These are phyloP conservation scores for Phyllotis vaccarum DNA, from an alignment of 2,797 vertebrate species.

Conservation along the genomic window DNA sequence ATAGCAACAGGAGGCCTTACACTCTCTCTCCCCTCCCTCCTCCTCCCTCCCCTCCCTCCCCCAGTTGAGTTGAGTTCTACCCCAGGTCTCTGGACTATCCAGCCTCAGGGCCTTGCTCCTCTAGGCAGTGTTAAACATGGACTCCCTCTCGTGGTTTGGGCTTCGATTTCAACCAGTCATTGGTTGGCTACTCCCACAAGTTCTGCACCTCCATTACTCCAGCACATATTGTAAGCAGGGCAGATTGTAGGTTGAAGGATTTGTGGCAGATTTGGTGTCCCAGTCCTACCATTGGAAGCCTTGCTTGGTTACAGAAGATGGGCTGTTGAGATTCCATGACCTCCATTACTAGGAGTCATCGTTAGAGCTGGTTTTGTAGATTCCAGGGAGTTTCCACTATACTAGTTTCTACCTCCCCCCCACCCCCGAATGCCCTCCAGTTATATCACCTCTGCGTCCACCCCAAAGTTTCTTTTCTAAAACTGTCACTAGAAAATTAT, in stretches of 20 bases:
- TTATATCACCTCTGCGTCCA: not conserved
- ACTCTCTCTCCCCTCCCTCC: too few species aligned
- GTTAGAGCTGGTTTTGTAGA: accelerated
- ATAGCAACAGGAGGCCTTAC: not conserved
- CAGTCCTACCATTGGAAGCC: not conserved
- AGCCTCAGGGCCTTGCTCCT: too few species aligned
- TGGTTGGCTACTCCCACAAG: not conserved
- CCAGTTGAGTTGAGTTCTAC: not conserved
- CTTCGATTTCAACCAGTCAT: not conserved
- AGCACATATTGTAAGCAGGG: not conserved
- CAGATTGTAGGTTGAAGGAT: not conserved
- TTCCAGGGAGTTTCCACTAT: not conserved
- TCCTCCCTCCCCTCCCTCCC: not conserved
- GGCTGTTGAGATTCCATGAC: not conserved
- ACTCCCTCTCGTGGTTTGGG: not conserved
- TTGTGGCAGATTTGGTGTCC: not conserved
- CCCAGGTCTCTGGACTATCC: not conserved
- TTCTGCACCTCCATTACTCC: not conserved
- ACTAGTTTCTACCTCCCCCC: too few species aligned
- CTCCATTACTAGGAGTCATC: not conserved
- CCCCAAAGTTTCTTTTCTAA: too few species aligned
- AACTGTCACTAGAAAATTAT: too few species aligned
- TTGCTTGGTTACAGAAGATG: not conserved
- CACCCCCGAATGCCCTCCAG: not conserved
- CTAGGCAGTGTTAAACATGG: not conserved